These are phyloP conservation scores for Papilio demoleus DNA, from an alignment of 2,888 invertebrate genomes.

Conservation along the genomic window DNA sequence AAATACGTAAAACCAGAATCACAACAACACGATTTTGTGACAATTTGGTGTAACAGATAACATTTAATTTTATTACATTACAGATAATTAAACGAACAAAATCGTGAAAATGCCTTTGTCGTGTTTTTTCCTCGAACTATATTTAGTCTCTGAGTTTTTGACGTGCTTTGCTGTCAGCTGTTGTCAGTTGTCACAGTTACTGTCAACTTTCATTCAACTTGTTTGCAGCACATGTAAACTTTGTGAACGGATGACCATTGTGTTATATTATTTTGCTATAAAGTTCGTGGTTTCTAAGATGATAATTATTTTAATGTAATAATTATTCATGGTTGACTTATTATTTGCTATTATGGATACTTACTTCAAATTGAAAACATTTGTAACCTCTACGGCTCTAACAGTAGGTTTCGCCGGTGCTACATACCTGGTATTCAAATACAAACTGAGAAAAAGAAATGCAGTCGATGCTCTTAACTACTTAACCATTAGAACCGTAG, in stretches of 20 bases:
- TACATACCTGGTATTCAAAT: constrained; percentile 53
- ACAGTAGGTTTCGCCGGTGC: constrained; percentile 56
- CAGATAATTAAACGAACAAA: no score
- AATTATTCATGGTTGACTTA: no score
- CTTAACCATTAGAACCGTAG: constrained; percentile 60
- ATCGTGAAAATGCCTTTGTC: no score
- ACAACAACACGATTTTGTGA: neutral
- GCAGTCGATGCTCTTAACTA: constrained; percentile 61
- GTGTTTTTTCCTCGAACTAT: no score
- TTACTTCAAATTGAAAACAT: constrained; percentile 51
- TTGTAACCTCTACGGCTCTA: constrained; percentile 54
- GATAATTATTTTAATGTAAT: no score
- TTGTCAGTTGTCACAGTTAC: no score
- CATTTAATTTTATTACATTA: neutral
- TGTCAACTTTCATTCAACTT: no score
- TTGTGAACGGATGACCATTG: no score
- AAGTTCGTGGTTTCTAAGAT: neutral
- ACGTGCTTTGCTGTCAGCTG: no score
- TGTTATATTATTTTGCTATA: neutral
- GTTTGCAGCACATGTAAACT: no score
- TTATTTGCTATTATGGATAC: constrained; percentile 50
- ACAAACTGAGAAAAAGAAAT: constrained; percentile 48
- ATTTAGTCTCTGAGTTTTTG: no score
- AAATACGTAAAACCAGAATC: neutral
- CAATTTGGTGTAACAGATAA: neutral